Base-by-base conservation (phyloP, 1,140 invertebrate species). In the Drosophila nikananu region DNA sequence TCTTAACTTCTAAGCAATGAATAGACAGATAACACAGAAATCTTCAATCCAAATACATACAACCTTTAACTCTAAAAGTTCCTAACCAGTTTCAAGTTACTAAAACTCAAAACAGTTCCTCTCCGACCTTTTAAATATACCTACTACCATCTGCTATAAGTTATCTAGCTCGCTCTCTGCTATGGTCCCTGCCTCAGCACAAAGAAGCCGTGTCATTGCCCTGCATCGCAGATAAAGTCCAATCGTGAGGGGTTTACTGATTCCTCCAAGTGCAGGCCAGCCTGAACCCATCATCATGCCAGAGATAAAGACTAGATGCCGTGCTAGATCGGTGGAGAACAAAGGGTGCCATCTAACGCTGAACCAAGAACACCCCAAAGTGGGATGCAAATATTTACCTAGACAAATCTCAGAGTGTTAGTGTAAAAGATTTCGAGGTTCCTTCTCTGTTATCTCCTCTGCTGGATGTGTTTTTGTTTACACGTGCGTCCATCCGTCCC, bases 391-490 rank as follows among this genome's bases (percentile, higher is more conserved):
- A 77, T 41, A 77, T 77, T 77, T 77, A 21, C 48, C 32, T 54
- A 61, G 39, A 13, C 48, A 60, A 27, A 46, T 37, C 13, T n/a
- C 2, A 27, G 25, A 49, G 48, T 44, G 48, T 71, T 46, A 23
- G 39, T 39, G 23, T 52, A 13, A 25, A n/a, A 46, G 37, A 44
- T 39, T 68, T 71, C 25, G 23, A 39, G 39, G 63, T 32, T 71
- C 19, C 52, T 23, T n/a, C 62, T 7, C 41, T 10, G 19, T 78
- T 63, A 54, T 60, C 54, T 51, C 49, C 12, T 55, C 19, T 2
- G 32, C 8, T 37, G 21, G 52, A 57, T n/a, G 55, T 84, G 60
- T 60, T 54, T 30, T 62, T 86, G 83, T 87, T 87, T 73, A 75
- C 84, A 65, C 17, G 67, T 55, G 71, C 75, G 61, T 66, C 48